Evolutionary conservation across 2,113 vertebrate genomes (phyloP).

Genomic region (Syrmaticus mikado): DNA sequence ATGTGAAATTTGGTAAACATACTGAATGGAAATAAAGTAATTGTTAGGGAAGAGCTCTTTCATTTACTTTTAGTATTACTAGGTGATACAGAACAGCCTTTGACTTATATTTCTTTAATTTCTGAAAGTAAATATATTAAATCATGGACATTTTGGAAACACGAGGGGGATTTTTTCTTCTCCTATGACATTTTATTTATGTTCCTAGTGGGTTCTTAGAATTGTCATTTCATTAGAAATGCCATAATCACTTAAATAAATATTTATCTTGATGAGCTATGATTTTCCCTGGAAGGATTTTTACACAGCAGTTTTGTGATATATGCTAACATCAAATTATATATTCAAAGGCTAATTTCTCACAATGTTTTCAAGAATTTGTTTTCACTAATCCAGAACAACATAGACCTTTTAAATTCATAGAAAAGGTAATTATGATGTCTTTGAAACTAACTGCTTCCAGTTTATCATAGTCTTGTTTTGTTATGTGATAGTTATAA

Average conservation of each 20-base stretch:
- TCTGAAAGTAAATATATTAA: background rate
- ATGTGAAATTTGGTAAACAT: background rate
- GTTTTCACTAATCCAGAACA: background rate
- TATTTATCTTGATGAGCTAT: background rate
- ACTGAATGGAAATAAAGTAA: background rate
- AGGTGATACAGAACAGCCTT: background rate
- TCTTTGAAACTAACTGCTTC: background rate
- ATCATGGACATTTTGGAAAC: background rate
- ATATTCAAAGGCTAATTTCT: background rate
- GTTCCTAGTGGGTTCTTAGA: background rate
- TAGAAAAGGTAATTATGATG: background rate
- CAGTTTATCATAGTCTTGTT: background rate
- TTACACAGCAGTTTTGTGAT: background rate
- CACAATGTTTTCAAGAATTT: background rate
- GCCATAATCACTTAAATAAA: background rate
- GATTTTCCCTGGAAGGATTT: background rate
- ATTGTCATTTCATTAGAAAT: constrained; percentile 2
- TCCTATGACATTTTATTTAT: background rate
- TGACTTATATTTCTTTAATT: background rate
- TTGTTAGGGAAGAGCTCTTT: background rate
- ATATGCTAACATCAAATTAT: background rate
- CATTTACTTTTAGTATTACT: background rate
- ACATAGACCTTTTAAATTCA: background rate
- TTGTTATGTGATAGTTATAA: background rate
- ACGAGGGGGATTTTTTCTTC: accelerated